These are phyloP conservation scores for sheep (Ovis aries) DNA, from an alignment of 2,113 vertebrate genomes.

Conservation along the genomic window DNA sequence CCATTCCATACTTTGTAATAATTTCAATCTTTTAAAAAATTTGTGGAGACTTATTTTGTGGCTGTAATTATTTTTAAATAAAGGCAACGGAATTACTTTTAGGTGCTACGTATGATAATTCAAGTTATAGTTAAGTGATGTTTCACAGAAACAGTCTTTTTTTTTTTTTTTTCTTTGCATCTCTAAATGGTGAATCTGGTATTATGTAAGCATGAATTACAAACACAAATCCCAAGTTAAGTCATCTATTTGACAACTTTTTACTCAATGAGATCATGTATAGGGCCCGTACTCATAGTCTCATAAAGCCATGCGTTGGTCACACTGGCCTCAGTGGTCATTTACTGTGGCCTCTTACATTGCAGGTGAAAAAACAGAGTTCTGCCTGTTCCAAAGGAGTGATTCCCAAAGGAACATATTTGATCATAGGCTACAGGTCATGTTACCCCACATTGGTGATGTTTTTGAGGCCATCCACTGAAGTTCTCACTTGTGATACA, in stretches of 20 bases:
- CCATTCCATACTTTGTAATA: background rate
- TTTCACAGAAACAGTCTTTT: background rate
- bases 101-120: background rate
- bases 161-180: background rate
- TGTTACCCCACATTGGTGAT: background rate
- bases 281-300: background rate
- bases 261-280: background rate
- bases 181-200: conserved; percentile 11
- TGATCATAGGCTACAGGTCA: background rate
- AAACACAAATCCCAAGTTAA: background rate
- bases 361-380: background rate
- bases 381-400: background rate
- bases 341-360: background rate
- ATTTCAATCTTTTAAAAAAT: background rate
- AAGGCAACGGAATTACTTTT: background rate
- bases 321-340: background rate
- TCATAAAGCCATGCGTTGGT: background rate
- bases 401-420: background rate
- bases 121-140: background rate
- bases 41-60: background rate
- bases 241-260: conserved; percentile 31
- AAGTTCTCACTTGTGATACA: background rate
- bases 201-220: conserved; percentile 28
- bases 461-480: background rate
- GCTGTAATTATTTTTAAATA: background rate